Evolutionary conservation across 2,797 vertebrate species (phyloP).

Genomic region (Ibycter americanus): DNA sequence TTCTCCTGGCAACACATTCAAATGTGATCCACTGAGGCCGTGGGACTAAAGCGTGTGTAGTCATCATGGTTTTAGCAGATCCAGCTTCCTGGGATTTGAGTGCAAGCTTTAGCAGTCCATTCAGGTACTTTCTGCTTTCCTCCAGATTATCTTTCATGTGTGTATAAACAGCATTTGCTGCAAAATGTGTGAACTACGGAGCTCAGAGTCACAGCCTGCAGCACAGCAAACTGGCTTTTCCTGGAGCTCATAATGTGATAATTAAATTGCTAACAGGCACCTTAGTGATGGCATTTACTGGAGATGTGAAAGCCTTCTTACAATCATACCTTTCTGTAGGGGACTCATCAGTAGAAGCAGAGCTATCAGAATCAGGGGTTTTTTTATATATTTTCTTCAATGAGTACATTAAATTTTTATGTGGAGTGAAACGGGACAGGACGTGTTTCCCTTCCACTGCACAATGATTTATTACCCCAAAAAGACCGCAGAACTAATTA

Average conservation of each 20-base stretch:
- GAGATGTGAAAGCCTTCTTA: conserved; percentile 77
- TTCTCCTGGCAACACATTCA: background rate
- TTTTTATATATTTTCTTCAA: conserved; percentile 75
- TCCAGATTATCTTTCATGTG: conserved; percentile 50
- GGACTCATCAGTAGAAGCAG: conserved; percentile 63
- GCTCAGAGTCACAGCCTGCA: conserved; percentile 84
- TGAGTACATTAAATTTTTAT: conserved; percentile 87
- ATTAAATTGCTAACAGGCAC: conserved; percentile 97
- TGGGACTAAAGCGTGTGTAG: background rate
- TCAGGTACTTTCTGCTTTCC: background rate
- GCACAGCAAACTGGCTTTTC: conserved; percentile 84
- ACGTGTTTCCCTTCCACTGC: conserved; percentile 88
- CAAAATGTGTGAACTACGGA: conserved; percentile 80
- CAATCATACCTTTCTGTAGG: conserved; percentile 76
- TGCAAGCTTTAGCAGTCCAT: background rate
- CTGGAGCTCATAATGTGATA: conserved; percentile 96
- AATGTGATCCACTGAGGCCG: background rate
- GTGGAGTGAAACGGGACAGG: conserved; percentile 84
- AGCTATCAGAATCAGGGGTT: conserved; percentile 20
- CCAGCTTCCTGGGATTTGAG: background rate
- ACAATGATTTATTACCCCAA: conserved; percentile 99
- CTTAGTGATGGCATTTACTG: conserved; percentile 87
- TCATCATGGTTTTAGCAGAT: background rate
- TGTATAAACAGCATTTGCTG: conserved; percentile 72
- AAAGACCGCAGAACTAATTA: conserved; percentile 99